A percentile compares a stretch with the other conserved stretches of the same genome.
Conservation (phyloP, 2,113 vertebrate species). For the Hirundichthys speculiger region DNA sequence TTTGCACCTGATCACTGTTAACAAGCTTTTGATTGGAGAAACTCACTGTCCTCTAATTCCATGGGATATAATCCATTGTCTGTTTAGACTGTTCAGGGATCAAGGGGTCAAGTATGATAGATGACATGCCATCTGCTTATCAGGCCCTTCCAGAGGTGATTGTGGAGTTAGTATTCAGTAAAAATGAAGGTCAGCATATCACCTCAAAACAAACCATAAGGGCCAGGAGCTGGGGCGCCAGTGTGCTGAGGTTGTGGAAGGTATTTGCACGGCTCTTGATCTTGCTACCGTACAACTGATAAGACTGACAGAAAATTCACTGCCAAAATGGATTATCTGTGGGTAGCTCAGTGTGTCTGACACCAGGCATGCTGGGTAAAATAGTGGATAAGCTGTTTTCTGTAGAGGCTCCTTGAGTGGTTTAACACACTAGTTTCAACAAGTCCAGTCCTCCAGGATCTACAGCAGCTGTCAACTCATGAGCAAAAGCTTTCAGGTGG, state of each 20-base stretch:
- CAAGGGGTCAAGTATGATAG: slow-evolving; percentile 75
- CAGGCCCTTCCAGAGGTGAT: slow-evolving; percentile 70
- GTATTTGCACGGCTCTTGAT: slow-evolving; percentile 60
- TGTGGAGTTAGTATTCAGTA: slow-evolving; percentile 49
- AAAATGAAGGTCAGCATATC: slow-evolving; percentile 76
- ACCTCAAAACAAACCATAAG: slow-evolving; percentile 53
- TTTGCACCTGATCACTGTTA: slow-evolving; percentile 4
- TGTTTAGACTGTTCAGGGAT: slow-evolving; percentile 65
- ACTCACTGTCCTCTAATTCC: slow-evolving; percentile 34
- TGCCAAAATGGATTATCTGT: slow-evolving; percentile 76
- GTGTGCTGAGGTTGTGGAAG: slow-evolving; percentile 12
- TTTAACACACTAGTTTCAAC: slow-evolving; percentile 37
- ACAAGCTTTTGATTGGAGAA: slow-evolving; percentile 8
- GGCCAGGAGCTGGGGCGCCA: slow-evolving; percentile 37
- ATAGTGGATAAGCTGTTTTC: slow-evolving; percentile 43
- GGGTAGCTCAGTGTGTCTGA: slow-evolving; percentile 66
- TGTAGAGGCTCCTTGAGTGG: slow-evolving; percentile 22
- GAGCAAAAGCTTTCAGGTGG: slow-evolving; percentile 28
- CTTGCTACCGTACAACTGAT: slow-evolving; percentile 68
- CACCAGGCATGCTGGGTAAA: slow-evolving; percentile 64
- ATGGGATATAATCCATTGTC: slow-evolving; percentile 47
- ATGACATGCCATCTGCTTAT: slow-evolving; percentile 78
- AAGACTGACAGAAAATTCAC: slow-evolving; percentile 67
- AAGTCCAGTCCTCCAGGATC: slow-evolving; percentile 31
- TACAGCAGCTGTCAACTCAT: slow-evolving; percentile 27